Evolutionary conservation across 2,888 invertebrate genomes (phyloP), one percentile per base, ranked within the genome.

Genomic region (Hipparchia semele): DNA sequence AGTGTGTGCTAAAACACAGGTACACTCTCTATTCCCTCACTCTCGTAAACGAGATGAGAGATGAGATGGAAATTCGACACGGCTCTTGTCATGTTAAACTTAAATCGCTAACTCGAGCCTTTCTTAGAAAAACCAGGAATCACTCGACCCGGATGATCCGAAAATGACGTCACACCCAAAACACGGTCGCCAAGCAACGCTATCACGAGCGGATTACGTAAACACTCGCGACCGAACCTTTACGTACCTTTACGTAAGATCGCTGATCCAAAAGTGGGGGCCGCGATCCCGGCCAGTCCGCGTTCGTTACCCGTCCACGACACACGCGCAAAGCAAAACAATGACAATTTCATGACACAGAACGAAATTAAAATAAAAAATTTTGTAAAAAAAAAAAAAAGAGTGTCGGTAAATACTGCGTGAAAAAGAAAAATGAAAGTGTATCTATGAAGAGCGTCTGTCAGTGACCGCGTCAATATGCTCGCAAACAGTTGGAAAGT

Each of bases 401-500:
- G 6, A 56, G 53, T 56, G 9, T 59, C 49, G 70, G 58, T 59
- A 69, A 70, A 73, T 79, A 80, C 81, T 71, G 70, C 68, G 68
- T 70, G 72, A 70, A 75, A 72, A 78, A 77, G 82, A 82, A 88
- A 86, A 86, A 92, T 92, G 93, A 93, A 92, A 93, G 93, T 93
- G 92, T 89, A 88, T 87, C 79, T 82, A 33, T 72, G 81, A 70
- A 80, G 91, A 85, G 58, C 13, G 23, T 13, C 10, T 53, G 53
- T 82, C 91, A 91, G 84, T 92, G 92, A 92, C 91, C 92, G 90
- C 79, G 54, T 66, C 87, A 93, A 90, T 85, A 94, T 94, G 94
- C 89, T 88, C 86, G 90, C 88, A 86, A 89, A 90, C 85, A 86
- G 85, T 85, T 94, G 93, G 94, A 94, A 94, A 93, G 92, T 94